These are phyloP conservation scores for Eurystomus glaucurus DNA, from an alignment of 2,797 vertebrate genomes.

Conservation along the genomic window DNA sequence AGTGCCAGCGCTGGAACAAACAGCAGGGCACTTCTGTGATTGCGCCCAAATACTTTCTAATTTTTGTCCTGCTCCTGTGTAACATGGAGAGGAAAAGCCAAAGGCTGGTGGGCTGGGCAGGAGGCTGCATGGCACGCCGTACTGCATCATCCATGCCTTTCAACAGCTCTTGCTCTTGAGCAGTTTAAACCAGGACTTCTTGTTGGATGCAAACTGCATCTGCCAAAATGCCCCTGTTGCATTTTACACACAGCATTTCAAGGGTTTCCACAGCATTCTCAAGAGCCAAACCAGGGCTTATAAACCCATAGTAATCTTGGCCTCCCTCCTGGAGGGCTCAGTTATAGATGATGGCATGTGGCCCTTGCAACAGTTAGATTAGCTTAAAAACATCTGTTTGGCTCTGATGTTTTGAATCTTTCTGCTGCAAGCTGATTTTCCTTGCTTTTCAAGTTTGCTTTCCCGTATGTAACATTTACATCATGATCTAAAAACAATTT, in stretches of 20 bases:
- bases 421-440: constrained; percentile 32
- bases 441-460: constrained; percentile 68
- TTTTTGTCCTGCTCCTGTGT: not conserved
- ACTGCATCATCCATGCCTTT: rapidly evolving
- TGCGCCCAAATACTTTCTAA: rapidly evolving
- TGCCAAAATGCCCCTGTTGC: not conserved
- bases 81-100: rapidly evolving
- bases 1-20: not conserved
- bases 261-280: not conserved
- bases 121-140: rapidly evolving
- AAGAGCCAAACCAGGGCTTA: not conserved
- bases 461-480: constrained; percentile 59
- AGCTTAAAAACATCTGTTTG: constrained; percentile 35
- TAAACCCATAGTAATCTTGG: not conserved
- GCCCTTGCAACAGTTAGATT: not conserved
- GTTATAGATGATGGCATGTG: not conserved
- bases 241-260: not conserved
- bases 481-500: constrained; percentile 79
- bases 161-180: not conserved
- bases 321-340: not conserved
- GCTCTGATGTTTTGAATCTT: not conserved
- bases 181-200: not conserved
- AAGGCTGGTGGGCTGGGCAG: not conserved
- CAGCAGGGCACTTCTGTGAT: not conserved
- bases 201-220: rapidly evolving